Percentiles rank a stretch among this genome's conserved stretches.
These are phyloP conservation scores for Dorcus parallelipipedus DNA, from an alignment of 2,888 invertebrate genomes.

Conservation along the genomic window DNA sequence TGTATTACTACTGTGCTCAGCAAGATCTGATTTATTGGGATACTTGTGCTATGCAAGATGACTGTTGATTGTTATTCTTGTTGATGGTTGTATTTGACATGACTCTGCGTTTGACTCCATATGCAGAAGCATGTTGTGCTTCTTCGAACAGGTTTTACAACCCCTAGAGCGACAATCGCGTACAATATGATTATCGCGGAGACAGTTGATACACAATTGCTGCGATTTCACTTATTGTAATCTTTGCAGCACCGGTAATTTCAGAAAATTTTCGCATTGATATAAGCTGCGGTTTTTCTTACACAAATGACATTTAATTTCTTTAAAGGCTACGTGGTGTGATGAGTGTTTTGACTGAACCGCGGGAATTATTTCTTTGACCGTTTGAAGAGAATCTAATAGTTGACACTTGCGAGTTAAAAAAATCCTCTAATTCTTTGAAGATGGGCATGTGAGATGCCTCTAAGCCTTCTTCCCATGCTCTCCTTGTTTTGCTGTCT, in stretches of 20 bases:
- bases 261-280: slow-evolving; percentile 1
- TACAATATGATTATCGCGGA: slow-evolving; percentile 7
- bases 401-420: slow-evolving; percentile 19
- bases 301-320: not conserved
- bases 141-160: slow-evolving; percentile 15
- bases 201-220: slow-evolving; percentile 15
- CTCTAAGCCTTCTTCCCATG: slow-evolving; percentile 22
- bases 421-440: slow-evolving; percentile 19
- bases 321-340: not conserved
- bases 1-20: no score
- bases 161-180: slow-evolving; percentile 14
- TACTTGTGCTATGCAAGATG: no score
- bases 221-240: slow-evolving; percentile 1
- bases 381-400: slow-evolving; percentile 10
- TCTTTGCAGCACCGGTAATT: not conserved
- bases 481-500: slow-evolving; percentile 19
- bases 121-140: slow-evolving; percentile 21
- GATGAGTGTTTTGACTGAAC: no score
- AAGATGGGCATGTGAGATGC: slow-evolving; percentile 10
- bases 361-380: not conserved
- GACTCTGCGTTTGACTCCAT: not conserved
- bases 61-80: no score
- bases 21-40: no score
- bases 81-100: no score
- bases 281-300: not conserved